Percentiles rank a stretch among this genome's conserved stretches.
phyloP scores from a whole-genome alignment of 2,113 vertebrate species.

The Pomatorhinus ruficollis region DNA sequence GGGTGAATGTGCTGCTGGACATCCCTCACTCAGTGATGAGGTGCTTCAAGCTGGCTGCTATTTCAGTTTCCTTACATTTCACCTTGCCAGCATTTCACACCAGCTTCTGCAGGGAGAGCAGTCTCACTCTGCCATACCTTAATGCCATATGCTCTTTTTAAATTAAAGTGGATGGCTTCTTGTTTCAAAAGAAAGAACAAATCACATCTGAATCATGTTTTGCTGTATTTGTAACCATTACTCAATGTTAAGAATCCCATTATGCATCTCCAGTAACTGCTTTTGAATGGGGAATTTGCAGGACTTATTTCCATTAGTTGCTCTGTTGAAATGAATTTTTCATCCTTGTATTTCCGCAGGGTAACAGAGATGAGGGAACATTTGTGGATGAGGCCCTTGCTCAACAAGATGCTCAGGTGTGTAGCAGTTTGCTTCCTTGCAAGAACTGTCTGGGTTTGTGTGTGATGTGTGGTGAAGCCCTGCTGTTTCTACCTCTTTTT shows the following conservation, averaged over 20 bases:
- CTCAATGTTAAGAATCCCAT: neutral
- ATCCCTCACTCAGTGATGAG: neutral
- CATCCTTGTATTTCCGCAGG: conserved; percentile 69
- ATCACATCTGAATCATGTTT: neutral
- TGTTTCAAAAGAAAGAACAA: neutral
- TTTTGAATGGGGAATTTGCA: neutral
- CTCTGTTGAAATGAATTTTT: neutral
- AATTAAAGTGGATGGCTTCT: neutral
- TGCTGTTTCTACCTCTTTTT: neutral
- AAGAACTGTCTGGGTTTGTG: neutral
- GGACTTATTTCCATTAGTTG: neutral
- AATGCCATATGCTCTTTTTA: neutral
- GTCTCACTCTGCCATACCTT: neutral
- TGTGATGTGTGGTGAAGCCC: neutral
- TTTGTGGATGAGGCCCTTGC: conserved; percentile 78
- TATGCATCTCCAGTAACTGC: neutral
- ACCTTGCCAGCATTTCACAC: neutral
- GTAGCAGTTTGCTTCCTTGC: neutral
- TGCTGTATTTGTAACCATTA: neutral
- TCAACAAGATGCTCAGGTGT: conserved; percentile 87
- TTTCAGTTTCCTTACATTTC: neutral
- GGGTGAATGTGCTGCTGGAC: neutral
- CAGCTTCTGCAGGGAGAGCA: neutral
- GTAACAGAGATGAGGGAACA: conserved; percentile 84
- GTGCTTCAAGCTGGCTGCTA: neutral